Base-by-base conservation (phyloP, 2,888 invertebrate species). In the Hirtodrosophila duncani region DNA sequence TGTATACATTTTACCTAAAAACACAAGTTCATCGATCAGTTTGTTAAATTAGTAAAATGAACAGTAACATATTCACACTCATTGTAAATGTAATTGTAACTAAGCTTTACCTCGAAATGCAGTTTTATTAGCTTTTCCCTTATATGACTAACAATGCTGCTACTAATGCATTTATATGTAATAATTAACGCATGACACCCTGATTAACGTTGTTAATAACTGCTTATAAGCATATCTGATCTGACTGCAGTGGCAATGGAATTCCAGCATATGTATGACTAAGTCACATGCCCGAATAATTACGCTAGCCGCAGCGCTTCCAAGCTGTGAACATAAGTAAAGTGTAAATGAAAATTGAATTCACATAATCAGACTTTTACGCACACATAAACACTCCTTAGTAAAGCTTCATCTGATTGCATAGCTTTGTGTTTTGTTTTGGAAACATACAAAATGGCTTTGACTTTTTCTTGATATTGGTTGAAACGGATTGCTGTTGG, bases 331-430 rank as follows among this genome's bases (percentile, higher is more conserved):
- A 51, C 34, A 38, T 39, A 21, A 23, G 45, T 33, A 42, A 27
- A n/a, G 42, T 20, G 30, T 13, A 34, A 31, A 18, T 31, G 39
- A 29, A 33, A 29, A 49, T 20, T 38, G 17, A 42, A 29, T n/a
- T n/a, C n/a, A n/a, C 30, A 29, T 14, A 46, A 16, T 23, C 37
- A 38, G 23, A 36, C 36, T 36, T 36, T 9, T 44, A 30, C 24
- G 50, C 50, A 50, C 50, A 56, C 43, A 46, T 38, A 37, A 23
- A 46, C 45, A 41, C 51, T 31, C 30, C 41, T 62, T 64, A 58
- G n/a, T 68, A 77, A 75, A 75, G 75, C 75, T 78, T 78, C 58
- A 53, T 59, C 55, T 59, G 61, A 58, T 49, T 57, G 53, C 56
- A 56, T 61, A 49, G 46, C 43, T 65, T 45, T 46, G 31, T 26